Evolutionary conservation across 2,113 vertebrate genomes (phyloP).

Genomic region (Genyomyrus donnyi): DNA sequence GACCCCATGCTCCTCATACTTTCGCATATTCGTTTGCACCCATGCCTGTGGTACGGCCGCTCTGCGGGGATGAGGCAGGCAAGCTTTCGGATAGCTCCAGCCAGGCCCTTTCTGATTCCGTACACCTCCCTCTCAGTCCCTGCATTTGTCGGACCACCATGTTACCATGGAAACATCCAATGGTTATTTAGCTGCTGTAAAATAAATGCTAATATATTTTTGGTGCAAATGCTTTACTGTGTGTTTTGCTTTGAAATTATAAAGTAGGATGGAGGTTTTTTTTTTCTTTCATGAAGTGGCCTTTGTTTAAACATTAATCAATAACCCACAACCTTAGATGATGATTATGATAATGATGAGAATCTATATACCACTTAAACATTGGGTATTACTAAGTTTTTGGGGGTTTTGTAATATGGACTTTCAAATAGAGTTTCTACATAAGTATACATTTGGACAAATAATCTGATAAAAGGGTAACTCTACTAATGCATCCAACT

Average conservation of each 20-base stretch:
- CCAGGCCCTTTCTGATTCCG: not conserved
- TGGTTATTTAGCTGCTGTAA: conserved; percentile 11
- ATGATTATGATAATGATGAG: not conserved
- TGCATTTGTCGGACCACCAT: not conserved
- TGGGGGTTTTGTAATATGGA: not conserved
- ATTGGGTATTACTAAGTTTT: not conserved
- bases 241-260: not conserved
- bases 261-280: not conserved
- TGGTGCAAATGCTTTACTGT: conserved; percentile 3
- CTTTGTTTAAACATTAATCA: not conserved
- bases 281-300: not conserved
- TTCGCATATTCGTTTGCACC: not conserved
- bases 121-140: not conserved
- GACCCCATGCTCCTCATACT: not conserved
- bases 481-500: not conserved
- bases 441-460: not conserved
- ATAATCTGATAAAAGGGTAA: not conserved
- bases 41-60: not conserved
- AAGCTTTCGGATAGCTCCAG: not conserved
- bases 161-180: conserved; percentile 16
- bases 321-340: not conserved
- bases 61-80: not conserved
- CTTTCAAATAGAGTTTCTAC: not conserved
- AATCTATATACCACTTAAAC: not conserved
- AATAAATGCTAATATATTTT: conserved; percentile 13